Conservation (phyloP, 2,888 invertebrate species). For the Tiliacea citrago region DNA sequence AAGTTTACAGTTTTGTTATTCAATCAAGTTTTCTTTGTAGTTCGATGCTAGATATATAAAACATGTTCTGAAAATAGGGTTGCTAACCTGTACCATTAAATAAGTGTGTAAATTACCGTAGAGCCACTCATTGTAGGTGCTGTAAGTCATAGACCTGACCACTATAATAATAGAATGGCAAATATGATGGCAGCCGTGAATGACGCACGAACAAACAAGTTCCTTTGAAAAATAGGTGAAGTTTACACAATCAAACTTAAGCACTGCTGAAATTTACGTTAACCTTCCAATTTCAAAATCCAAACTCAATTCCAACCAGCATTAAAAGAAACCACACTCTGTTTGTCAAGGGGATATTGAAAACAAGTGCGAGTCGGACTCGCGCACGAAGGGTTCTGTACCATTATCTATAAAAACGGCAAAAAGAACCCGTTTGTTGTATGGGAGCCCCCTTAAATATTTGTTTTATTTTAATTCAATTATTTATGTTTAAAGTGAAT, state of each 20-base stretch:
- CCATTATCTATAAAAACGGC: too few relatives aligned
- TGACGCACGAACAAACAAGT: not conserved
- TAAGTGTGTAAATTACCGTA: not conserved
- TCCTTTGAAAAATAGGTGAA: not conserved
- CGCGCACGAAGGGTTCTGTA: too few relatives aligned
- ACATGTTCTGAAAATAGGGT: not conserved
- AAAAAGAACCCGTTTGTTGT: too few relatives aligned
- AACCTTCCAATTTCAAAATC: not conserved
- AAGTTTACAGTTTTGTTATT: constrained; percentile 15
- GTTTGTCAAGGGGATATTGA: constrained; percentile 66
- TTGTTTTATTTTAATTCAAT: too few relatives aligned
- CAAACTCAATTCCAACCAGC: constrained; percentile 4
- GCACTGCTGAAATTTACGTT: not conserved
- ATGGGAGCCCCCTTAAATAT: too few relatives aligned
- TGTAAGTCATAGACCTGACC: not conserved
- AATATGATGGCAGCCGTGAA: not conserved
- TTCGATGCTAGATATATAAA: not conserved
- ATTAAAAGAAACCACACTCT: constrained; percentile 34
- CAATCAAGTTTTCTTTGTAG: constrained; percentile 1
- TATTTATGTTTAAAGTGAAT: too few relatives aligned
- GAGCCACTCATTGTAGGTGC: not conserved
- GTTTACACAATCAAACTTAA: not conserved
- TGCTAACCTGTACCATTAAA: not conserved
- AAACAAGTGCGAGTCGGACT: too few relatives aligned
- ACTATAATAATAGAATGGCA: not conserved